Conservation (phyloP, 2,888 invertebrate species). For the Tetranychus truncatus region DNA sequence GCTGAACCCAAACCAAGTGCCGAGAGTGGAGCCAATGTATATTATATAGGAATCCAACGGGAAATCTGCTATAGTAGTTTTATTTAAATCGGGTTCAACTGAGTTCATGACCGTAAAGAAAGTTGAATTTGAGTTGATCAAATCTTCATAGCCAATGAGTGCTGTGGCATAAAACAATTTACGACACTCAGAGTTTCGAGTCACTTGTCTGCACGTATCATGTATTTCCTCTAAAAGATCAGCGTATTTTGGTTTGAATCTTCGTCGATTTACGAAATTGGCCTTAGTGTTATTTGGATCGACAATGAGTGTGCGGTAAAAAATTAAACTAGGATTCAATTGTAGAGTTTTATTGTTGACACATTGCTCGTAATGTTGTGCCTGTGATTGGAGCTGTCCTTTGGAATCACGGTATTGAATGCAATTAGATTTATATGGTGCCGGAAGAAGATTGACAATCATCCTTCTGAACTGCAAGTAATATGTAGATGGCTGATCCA, state of each 20-base stretch:
- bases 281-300: neutral
- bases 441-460: neutral
- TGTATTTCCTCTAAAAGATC: neutral
- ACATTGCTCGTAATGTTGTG: neutral
- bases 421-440: neutral
- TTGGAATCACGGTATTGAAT: neutral
- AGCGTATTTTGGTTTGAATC: neutral
- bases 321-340: neutral
- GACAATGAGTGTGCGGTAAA: neutral
- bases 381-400: neutral
- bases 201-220: neutral
- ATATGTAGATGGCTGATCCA: neutral
- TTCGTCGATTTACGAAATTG: neutral
- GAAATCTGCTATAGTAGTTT: neutral
- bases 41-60: neutral
- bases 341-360: neutral
- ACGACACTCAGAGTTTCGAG: neutral
- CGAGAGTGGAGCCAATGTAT: neutral
- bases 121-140: neutral
- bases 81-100: neutral
- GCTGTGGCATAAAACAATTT: neutral
- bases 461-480: neutral
- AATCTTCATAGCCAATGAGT: neutral
- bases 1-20: neutral
- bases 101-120: neutral